A percentile compares a stretch with the other conserved stretches of the same genome.
Conservation (phyloP, 1,140 invertebrate species). For the Thrips palmi region DNA sequence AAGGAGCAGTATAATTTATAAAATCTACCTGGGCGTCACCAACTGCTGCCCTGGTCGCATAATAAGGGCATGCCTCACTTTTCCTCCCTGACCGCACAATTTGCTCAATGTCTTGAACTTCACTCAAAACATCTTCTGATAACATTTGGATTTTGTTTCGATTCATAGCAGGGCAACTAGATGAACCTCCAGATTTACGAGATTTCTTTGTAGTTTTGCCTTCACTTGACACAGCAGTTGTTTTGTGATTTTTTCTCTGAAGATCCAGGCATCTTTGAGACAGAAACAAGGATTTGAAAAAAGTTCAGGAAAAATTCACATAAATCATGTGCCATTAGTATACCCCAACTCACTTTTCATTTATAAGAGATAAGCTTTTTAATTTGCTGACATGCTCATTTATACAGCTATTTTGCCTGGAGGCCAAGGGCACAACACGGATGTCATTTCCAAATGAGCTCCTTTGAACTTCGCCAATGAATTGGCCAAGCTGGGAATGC, state of each 20-base stretch:
- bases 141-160: constrained; percentile 42
- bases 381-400: constrained; percentile 64
- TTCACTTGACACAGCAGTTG: constrained; percentile 33
- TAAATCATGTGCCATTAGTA: no score
- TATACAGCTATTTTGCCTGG: constrained; percentile 80
- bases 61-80: constrained; percentile 76
- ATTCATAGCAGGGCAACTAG: constrained; percentile 47
- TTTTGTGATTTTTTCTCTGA: constrained; percentile 44
- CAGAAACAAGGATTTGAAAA: neutral
- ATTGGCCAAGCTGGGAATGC: constrained; percentile 90
- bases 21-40: constrained; percentile 50
- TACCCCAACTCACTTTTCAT: constrained; percentile 47
- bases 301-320: neutral
- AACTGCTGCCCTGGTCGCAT: constrained; percentile 60
- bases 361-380: constrained; percentile 64
- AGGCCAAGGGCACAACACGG: constrained; percentile 73
- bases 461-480: constrained; percentile 76
- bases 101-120: constrained; percentile 79
- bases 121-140: constrained; percentile 40
- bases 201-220: constrained; percentile 41
- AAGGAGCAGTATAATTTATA: neutral
- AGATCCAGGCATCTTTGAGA: constrained; percentile 61
- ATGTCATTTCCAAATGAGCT: constrained; percentile 55
- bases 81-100: constrained; percentile 47
- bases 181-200: constrained; percentile 28